Conservation (phyloP, 2,888 invertebrate genomes). For the Dolomedes plantarius region DNA sequence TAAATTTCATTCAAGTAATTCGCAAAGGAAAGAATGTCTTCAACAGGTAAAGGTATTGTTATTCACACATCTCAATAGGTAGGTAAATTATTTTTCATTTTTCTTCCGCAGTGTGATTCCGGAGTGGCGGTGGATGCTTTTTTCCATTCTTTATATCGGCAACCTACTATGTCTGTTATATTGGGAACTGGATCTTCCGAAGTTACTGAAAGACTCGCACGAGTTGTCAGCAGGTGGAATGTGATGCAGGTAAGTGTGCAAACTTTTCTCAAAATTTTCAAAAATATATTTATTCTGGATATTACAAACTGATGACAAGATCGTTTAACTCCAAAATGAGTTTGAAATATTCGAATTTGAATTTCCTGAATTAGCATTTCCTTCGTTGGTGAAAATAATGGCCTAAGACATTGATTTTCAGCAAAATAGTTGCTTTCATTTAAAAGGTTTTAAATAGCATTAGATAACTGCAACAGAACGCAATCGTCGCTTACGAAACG, state of each 20-base stretch:
- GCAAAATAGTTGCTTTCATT: too few species aligned
- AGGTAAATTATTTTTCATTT: slow-evolving; percentile 36
- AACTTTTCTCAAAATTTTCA: slow-evolving; percentile 65
- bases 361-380: too few species aligned
- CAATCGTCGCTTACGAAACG: too few species aligned
- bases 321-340: too few species aligned
- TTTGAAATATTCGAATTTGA: too few species aligned
- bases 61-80: not conserved
- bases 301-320: too few species aligned
- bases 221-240: slow-evolving; percentile 94
- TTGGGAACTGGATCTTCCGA: slow-evolving; percentile 93
- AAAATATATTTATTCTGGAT: not conserved
- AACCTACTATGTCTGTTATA: slow-evolving; percentile 84
- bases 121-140: slow-evolving; percentile 93
- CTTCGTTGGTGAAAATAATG: too few species aligned
- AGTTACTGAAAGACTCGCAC: slow-evolving; percentile 92
- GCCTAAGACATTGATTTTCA: too few species aligned
- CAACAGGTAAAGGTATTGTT: not conserved
- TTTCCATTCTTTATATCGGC: slow-evolving; percentile 91
- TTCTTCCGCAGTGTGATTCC: slow-evolving; percentile 87
- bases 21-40: too few species aligned
- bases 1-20: too few species aligned
- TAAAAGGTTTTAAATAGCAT: too few species aligned
- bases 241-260: slow-evolving; percentile 89
- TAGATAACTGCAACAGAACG: too few species aligned